Base-by-base conservation (phyloP, 2,888 invertebrate species). In the Rugalucina vietnamica region DNA sequence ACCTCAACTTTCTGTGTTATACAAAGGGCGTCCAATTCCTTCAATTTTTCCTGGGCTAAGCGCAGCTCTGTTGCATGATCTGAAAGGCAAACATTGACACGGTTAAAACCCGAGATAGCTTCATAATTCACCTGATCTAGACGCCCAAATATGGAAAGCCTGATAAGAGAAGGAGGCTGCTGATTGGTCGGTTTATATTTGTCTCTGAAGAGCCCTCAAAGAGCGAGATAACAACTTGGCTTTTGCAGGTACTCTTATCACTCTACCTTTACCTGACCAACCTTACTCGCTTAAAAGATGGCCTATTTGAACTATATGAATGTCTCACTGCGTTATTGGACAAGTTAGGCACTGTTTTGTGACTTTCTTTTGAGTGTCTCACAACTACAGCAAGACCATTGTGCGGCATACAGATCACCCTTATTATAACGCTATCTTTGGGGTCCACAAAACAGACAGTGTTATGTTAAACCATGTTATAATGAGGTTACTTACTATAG, bases 61-160 rank as follows among this genome's bases (percentile, higher is more conserved):
- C 91, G 89, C 76, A 94, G 90, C 83, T 94, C 93, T 77, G 94
- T 94, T 65, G 91, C 92, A 86, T 92, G 93, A 90, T 94, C 94
- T 94, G 91, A 43, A 91, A 91, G 34, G 34, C 65, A 65, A 65
- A 65, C 65, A 65, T 34, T 65, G 65, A 65, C 65, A 65, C 10
- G 32, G 29, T 65, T 65, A 24, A 72, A n/a, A n/a, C 14, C 50
- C 72, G 24, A 72, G 49, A 72, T 72, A 72, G 8, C 43, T 72
- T 72, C 72, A 72, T 72, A 76, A 73, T 71, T 78, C 85, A 85
- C 84, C 82, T 81, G 82, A 81, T 37, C 80, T 54, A 32, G 32
- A 70, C 73, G 69, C 57, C 87, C 87, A 85, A 83, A 87, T 87
- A 87, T 85, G 87, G 87, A 49, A 77, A 72, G 10, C 79, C 85